Percentiles rank a stretch among this genome's conserved stretches.
Conservation (phyloP, 2,113 vertebrate species). For the Spermophilus dauricus region DNA sequence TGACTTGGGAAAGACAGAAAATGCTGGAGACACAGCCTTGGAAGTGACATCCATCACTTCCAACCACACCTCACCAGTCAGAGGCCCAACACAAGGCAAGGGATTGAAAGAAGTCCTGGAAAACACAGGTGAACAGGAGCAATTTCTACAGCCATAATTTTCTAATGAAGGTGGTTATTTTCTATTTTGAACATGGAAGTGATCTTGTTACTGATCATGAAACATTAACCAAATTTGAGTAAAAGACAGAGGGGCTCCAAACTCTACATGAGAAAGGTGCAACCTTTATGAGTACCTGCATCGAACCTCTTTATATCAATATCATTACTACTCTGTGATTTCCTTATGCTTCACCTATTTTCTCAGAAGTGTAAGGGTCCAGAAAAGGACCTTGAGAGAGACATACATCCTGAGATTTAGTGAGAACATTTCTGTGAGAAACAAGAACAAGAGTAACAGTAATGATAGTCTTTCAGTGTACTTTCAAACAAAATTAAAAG, state of each 20-base stretch:
- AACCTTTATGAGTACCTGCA: background rate
- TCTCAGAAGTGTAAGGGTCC: background rate
- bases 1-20: background rate
- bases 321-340: background rate
- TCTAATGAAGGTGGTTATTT: background rate
- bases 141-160: background rate
- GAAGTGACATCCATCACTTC: background rate
- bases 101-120: background rate
- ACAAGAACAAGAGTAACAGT: background rate
- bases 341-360: background rate
- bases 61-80: background rate
- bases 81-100: background rate
- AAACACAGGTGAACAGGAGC: background rate
- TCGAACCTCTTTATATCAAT: background rate
- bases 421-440: background rate
- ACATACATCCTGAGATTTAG: background rate
- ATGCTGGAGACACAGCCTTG: background rate
- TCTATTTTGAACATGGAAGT: background rate
- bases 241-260: background rate
- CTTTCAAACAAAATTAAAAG: constrained; percentile 60
- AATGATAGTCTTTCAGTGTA: background rate
- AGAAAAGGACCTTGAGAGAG: constrained; percentile 2
- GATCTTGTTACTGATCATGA: background rate
- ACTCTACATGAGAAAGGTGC: background rate
- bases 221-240: background rate